Conservation (phyloP, 2,888 invertebrate species). For the Lasioglossum malachurum region DNA sequence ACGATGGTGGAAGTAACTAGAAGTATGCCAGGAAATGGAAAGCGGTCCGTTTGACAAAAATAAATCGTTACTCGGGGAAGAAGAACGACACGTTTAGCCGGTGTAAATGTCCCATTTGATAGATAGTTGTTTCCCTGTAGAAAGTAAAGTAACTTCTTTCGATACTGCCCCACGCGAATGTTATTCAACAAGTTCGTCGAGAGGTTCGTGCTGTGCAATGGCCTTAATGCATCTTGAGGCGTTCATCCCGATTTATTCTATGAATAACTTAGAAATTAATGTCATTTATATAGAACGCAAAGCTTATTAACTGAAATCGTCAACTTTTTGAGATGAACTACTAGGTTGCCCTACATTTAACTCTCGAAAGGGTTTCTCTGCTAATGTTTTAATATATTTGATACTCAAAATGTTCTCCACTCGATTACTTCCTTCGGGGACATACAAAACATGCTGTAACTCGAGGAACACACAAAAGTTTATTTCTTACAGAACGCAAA, state of each 20-base stretch:
- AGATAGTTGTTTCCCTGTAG: conserved; percentile 24
- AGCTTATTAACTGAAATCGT: neutral
- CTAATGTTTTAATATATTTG: too few species aligned
- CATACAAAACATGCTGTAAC: too few species aligned
- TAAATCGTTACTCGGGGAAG: conserved; percentile 39
- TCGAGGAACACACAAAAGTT: too few species aligned
- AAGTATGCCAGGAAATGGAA: conserved; percentile 39
- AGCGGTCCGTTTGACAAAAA: conserved; percentile 51
- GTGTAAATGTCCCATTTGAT: conserved; percentile 51
- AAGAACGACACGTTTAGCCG: conserved; percentile 35
- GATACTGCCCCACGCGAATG: neutral
- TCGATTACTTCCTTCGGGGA: too few species aligned
- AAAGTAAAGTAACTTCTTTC: conserved; percentile 29
- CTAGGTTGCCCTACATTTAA: too few species aligned
- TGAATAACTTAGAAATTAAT: neutral
- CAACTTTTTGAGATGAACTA: too few species aligned
- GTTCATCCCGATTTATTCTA: neutral
- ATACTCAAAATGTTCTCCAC: too few species aligned
- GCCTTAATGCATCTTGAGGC: too few species aligned
- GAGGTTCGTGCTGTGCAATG: neutral
- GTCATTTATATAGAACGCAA: neutral
- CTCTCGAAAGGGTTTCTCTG: too few species aligned
- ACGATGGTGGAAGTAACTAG: conserved; percentile 28
- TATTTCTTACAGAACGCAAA: too few species aligned
- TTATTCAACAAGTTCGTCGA: conserved; percentile 15